Conservation (phyloP, 2,113 vertebrate genomes). For the Carassius gibelio region DNA sequence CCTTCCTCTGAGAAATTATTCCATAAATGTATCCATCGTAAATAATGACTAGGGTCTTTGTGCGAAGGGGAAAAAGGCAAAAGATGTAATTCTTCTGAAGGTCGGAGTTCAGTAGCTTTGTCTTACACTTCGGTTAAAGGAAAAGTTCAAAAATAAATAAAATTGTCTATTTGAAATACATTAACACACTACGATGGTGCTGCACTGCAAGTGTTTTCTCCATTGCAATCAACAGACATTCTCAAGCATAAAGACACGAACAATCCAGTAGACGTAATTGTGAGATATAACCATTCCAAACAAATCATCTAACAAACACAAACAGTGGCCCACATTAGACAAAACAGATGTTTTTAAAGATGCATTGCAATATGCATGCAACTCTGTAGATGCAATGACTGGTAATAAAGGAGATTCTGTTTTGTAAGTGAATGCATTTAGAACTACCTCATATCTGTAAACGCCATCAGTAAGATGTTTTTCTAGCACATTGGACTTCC, state of each 20-base stretch:
- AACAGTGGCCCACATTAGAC: background rate
- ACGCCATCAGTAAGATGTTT: conserved; percentile 26
- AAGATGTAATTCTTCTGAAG: conserved; percentile 68
- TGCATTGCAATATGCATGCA: conserved; percentile 5
- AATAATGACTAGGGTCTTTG: conserved; percentile 80
- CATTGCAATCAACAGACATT: background rate
- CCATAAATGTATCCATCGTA: conserved; percentile 82
- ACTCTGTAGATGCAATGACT: conserved; percentile 9
- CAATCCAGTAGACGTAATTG: conserved; percentile 46
- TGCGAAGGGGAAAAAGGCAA: conserved; percentile 59
- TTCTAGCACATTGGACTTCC: conserved; percentile 39
- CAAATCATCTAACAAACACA: conserved; percentile 39
- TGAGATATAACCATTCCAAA: conserved; percentile 60
- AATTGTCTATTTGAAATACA: background rate
- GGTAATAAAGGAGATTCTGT: conserved; percentile 33
- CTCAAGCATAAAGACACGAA: conserved; percentile 46
- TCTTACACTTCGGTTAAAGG: background rate
- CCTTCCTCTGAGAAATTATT: conserved; percentile 79
- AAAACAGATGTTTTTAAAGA: conserved; percentile 16
- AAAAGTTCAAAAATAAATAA: background rate
- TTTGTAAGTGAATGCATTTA: background rate
- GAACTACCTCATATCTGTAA: conserved; percentile 3
- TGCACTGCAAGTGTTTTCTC: no score
- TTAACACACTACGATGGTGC: no score
- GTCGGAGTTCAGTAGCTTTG: conserved; percentile 64